Conservation (phyloP, 2,797 vertebrate genomes). For the Champsocephalus gunnari region DNA sequence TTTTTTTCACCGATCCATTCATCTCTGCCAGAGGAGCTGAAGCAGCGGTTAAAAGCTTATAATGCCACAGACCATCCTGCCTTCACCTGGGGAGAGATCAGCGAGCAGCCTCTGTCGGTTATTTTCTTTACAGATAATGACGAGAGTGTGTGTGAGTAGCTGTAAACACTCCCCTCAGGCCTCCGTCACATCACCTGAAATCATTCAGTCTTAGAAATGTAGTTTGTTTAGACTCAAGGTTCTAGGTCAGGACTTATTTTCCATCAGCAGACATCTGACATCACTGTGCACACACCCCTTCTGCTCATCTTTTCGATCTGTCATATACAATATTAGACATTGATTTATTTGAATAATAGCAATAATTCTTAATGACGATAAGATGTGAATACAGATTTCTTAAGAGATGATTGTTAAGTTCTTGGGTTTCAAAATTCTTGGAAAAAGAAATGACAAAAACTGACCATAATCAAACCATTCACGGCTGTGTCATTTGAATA, state of each 20-base stretch:
- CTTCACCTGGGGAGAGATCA: constrained; percentile 62
- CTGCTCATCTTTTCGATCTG: neutral
- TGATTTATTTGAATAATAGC: neutral
- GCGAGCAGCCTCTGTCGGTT: constrained; percentile 49
- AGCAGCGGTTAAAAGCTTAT: constrained; percentile 43
- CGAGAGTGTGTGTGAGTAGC: constrained; percentile 47
- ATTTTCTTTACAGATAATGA: constrained; percentile 59
- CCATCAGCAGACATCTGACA: neutral
- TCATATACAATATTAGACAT: neutral
- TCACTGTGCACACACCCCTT: neutral
- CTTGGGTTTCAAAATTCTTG: neutral
- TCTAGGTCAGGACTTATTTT: constrained; percentile 5
- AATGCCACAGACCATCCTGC: constrained; percentile 47
- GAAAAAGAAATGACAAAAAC: too few species aligned
- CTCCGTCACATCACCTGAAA: constrained; percentile 26
- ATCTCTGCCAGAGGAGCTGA: constrained; percentile 54
- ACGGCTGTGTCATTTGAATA: too few species aligned
- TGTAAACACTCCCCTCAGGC: constrained; percentile 41
- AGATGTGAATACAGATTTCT: neutral
- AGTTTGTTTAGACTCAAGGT: constrained; percentile 31
- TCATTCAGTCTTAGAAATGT: constrained; percentile 32
- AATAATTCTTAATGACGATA: neutral
- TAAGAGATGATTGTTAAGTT: neutral
- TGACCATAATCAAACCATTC: too few species aligned
- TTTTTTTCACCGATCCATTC: constrained; percentile 46